Percentiles rank a stretch among this genome's conserved stretches.
phyloP scores from a whole-genome alignment of 2,888 invertebrate genomes.

The Tipula unca region DNA sequence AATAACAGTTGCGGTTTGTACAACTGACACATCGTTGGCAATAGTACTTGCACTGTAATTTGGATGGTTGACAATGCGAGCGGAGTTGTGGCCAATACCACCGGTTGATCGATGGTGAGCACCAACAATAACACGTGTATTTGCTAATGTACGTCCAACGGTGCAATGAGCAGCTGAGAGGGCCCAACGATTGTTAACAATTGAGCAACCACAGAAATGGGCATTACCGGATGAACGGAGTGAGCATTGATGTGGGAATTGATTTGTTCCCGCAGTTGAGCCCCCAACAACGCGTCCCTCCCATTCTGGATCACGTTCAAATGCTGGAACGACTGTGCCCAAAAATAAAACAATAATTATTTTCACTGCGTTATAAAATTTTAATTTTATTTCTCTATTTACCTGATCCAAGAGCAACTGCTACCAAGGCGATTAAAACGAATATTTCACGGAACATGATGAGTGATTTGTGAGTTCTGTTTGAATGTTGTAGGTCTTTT shows the following conservation, averaged over 20 bases:
- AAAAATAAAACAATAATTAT: too few relatives aligned
- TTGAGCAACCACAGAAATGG: slow-evolving; percentile 1
- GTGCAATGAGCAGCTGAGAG: slow-evolving; percentile 1
- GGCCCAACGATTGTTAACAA: neutral
- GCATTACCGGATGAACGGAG: slow-evolving; percentile 19
- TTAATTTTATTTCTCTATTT: neutral
- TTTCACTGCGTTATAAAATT: neutral
- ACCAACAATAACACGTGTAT: slow-evolving; percentile 1
- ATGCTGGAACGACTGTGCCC: neutral
- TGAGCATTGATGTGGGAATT: slow-evolving; percentile 22
- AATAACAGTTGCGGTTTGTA: slow-evolving; percentile 19
- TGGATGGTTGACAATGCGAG: slow-evolving; percentile 23
- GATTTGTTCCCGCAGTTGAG: neutral
- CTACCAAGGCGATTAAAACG: slow-evolving; percentile 3
- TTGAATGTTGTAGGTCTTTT: neutral
- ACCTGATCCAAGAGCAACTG: neutral
- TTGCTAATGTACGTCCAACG: neutral
- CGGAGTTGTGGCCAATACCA: neutral
- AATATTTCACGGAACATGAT: slow-evolving; percentile 15
- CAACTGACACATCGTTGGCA: slow-evolving; percentile 23
- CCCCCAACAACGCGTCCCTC: slow-evolving; percentile 23
- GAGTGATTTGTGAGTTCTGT: neutral
- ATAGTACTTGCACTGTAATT: slow-evolving; percentile 18
- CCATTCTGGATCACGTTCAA: slow-evolving; percentile 17
- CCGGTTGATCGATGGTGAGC: neutral